Conservation (phyloP, 2,113 vertebrate genomes). For the Melanerpes formicivorus region DNA sequence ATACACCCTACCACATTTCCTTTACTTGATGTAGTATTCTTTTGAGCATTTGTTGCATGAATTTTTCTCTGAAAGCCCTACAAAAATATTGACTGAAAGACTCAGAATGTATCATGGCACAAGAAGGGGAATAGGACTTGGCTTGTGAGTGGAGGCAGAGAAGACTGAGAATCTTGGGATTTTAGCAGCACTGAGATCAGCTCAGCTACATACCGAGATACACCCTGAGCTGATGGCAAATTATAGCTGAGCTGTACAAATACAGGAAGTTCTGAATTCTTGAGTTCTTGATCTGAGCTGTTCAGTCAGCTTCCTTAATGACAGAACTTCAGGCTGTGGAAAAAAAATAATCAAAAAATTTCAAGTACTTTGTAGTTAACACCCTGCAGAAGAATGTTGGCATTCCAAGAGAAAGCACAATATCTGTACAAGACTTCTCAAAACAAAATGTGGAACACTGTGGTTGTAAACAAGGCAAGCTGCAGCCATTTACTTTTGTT, state of each 20-base stretch:
- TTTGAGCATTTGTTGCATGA: neutral
- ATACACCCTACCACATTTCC: neutral
- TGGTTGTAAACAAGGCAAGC: neutral
- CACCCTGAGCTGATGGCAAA: neutral
- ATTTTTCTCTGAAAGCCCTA: neutral
- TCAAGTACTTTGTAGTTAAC: neutral
- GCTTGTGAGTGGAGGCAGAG: neutral
- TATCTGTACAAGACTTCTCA: neutral
- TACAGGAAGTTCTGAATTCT: neutral
- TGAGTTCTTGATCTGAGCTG: neutral
- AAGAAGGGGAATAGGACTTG: neutral
- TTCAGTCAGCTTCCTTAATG: neutral
- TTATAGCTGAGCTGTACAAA: neutral
- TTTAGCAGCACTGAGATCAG: neutral
- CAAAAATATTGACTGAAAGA: neutral
- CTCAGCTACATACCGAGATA: neutral
- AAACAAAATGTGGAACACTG: neutral
- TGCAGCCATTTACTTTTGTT: neutral
- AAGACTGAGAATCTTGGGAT: neutral
- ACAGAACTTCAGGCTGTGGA: neutral
- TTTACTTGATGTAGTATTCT: neutral
- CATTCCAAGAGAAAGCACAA: neutral
- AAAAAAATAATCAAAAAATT: neutral
- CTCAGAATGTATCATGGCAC: neutral
- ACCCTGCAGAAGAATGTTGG: conserved; percentile 38